Base-by-base conservation (phyloP, 2,888 invertebrate species). In the Andrena chrysosceles region DNA sequence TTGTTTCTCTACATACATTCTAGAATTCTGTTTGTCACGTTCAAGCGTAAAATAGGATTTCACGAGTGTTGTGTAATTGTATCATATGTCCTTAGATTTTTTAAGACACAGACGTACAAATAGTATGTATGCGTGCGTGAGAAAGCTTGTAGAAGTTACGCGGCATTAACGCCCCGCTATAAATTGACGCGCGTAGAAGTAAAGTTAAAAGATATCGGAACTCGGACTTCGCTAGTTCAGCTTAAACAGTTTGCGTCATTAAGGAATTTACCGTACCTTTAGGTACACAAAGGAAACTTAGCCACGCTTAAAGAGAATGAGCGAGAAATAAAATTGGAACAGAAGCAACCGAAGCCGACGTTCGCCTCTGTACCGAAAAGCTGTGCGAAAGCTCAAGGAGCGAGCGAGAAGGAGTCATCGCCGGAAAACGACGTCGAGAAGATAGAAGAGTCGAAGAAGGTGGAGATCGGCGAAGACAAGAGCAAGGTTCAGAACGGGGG, bases 261-360 rank as follows among this genome's bases (percentile, higher is more conserved):
- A 89, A 89, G 87, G 83, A 89, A 86, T 86, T 91, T 92, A 85
- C 84, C 85, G 90, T 89, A 89, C 91, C 89, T 90, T 79, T 83
- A 93, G 94, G 93, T 94, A 88, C 93, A 93, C 92, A 93, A 92
- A 85, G 94, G 94, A 83, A 94, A 93, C 89, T 90, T 94, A 89
- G 82, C 91, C 42, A 90, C 87, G 64, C 88, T 94, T 76, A 93
- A 93, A 91, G 93, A 93, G 73, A 93, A 90, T 80, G 93, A 93
- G 71, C 91, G 89, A 83, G 91, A 91, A 72, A 90, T 93, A 68
- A 93, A 93, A 89, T 76, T 91, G 81, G 94, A 93, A 52, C 90
- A 89, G 80, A 89, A 81, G 26, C 87, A 78, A 69, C 90, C 88
- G 49, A 93, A 93, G 70, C 89, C 92, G 29, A 86, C 91, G 49